Evolutionary conservation across 2,888 invertebrate genomes (phyloP), one percentile per base, ranked within the genome.

Genomic region (Diarsia brunnea): DNA sequence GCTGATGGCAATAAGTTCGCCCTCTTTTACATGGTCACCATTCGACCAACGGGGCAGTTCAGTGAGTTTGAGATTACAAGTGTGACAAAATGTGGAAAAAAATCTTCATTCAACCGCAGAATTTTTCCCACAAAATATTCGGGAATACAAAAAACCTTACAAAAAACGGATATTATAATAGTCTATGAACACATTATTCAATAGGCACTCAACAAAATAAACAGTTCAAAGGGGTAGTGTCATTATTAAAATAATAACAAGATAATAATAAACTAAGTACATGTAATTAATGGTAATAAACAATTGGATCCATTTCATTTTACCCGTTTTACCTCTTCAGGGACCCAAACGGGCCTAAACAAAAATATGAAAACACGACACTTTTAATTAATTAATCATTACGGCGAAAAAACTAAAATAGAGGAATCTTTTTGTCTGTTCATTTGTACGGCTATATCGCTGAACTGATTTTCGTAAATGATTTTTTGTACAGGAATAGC

Each of bases 321-420:
- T 78, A 72, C 60, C 21, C 51, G 27, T 73, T 68, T 69, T 60
- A 60, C n/a, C 60, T 60, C 76, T 53, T 38, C 2, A 12, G 81
- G 76, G 81, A 71, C 38, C 27, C 27, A 12, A 64, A 68, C 51
- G 27, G n/a, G 69, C 79, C 65, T 66, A 51, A 24, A 70, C 8
- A 68, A 58, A 75, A 67, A 24, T 67, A 58, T 68, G 11, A 49
- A 78, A 63, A 69, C 31, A 53, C n/a, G 53, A 75, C 24, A 24
- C 11, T 80, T 76, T 71, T 65, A 81, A 71, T 68, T 63, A 80
- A 80, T 76, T 81, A 80, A 64, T 38, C 12, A 11, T 58, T 38
- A 47, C 14, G 16, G 16, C 12, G 1, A 51, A 65, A 43, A 43
- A 45, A 31, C 5, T 45, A 51, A 1, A 38, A 38, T 7, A 38